Conservation (phyloP, 2,797 vertebrate species). For the Siniperca obscura region DNA sequence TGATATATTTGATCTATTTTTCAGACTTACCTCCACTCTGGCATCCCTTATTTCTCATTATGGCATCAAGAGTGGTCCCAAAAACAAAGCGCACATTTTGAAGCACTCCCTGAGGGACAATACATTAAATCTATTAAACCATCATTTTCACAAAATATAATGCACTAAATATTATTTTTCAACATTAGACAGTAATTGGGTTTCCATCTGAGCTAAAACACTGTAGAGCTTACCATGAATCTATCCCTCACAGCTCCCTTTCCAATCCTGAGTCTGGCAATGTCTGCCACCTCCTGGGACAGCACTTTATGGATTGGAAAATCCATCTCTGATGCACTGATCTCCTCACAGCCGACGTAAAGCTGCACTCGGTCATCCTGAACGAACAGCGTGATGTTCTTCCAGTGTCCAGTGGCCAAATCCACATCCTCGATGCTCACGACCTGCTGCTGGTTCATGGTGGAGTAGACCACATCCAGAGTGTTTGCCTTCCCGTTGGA, state of each 20-base stretch:
- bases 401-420: constrained; percentile 94
- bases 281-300: constrained; percentile 87
- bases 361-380: constrained; percentile 95
- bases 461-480: constrained; percentile 92
- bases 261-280: constrained; percentile 89
- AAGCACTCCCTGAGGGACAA: constrained; percentile 90
- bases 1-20: background rate
- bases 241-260: constrained; percentile 92
- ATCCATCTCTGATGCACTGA: constrained; percentile 92
- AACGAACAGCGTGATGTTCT: constrained; percentile 96
- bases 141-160: background rate
- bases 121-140: background rate
- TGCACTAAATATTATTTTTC: background rate
- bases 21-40: constrained; percentile 90
- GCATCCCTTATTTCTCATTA: constrained; percentile 97
- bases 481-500: constrained; percentile 94
- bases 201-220: background rate
- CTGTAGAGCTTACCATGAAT: constrained; percentile 89
- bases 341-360: constrained; percentile 94
- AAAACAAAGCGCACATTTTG: constrained; percentile 98
- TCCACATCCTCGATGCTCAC: constrained; percentile 93
- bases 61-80: constrained; percentile 92
- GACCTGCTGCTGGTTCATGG: constrained; percentile 87
- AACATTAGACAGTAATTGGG: background rate
- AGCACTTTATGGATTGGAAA: constrained; percentile 92